Conservation (phyloP, 2,888 invertebrate species). For the Ellobium chinense region DNA sequence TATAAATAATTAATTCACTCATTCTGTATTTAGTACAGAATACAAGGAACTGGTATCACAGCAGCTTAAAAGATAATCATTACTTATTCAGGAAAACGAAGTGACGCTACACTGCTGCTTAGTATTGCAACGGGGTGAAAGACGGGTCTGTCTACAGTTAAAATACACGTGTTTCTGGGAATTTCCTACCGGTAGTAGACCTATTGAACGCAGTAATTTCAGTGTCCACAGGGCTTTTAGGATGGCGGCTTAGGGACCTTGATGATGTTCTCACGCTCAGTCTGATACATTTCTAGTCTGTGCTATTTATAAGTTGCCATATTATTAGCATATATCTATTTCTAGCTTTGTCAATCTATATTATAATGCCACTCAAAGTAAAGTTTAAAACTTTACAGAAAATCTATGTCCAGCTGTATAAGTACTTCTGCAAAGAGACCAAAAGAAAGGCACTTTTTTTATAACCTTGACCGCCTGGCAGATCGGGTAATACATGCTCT, state of each 20-base stretch:
- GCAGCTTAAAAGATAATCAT: too few species aligned
- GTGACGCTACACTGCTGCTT: too few species aligned
- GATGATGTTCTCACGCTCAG: not conserved
- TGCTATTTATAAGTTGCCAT: not conserved
- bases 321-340: not conserved
- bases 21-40: too few species aligned
- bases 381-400: not conserved
- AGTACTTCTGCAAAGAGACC: not conserved
- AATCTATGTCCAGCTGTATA: not conserved
- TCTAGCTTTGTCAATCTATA: not conserved
- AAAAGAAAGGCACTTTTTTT: not conserved
- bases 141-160: not conserved
- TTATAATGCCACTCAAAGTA: not conserved
- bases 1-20: not conserved
- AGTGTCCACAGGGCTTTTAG: not conserved
- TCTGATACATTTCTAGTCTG: not conserved
- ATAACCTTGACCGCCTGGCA: too few species aligned
- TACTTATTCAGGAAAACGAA: too few species aligned
- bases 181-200: not conserved
- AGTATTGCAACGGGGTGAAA: too few species aligned
- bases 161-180: not conserved
- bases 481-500: too few species aligned
- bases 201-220: not conserved
- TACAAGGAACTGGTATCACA: too few species aligned
- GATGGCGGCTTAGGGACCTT: not conserved